phyloP scores from a whole-genome alignment of 2,113 vertebrate genomes.

The Macrotis lagotis region DNA sequence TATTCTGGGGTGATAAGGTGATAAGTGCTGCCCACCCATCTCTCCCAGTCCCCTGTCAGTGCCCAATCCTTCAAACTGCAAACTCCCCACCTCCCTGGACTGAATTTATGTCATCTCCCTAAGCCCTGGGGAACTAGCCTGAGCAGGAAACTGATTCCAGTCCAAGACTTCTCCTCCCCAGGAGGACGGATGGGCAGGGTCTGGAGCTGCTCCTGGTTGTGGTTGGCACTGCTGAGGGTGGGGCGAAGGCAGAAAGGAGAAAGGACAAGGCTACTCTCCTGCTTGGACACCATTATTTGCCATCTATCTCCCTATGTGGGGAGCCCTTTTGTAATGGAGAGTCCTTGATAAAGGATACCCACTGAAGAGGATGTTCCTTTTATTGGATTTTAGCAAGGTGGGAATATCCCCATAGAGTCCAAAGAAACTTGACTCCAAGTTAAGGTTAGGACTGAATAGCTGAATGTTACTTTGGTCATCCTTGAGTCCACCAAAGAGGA shows the following conservation, averaged over 20 bases:
- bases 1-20: too few relatives aligned
- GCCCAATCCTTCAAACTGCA: slow-evolving; percentile 43
- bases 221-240: slow-evolving; percentile 3
- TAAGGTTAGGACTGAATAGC: slow-evolving; percentile 68
- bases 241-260: not conserved
- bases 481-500: slow-evolving; percentile 64
- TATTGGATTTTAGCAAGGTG: slow-evolving; percentile 59
- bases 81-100: too few relatives aligned
- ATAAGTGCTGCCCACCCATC: too few relatives aligned
- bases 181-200: too few relatives aligned
- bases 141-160: slow-evolving; percentile 18
- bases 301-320: slow-evolving; percentile 32
- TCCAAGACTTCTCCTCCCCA: not conserved
- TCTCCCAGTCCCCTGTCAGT: too few relatives aligned
- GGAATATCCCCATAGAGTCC: slow-evolving; percentile 64
- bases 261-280: slow-evolving; percentile 51
- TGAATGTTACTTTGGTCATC: slow-evolving; percentile 60
- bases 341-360: slow-evolving; percentile 54
- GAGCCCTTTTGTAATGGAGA: slow-evolving; percentile 53
- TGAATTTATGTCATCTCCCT: too few relatives aligned
- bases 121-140: slow-evolving; percentile 15
- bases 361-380: slow-evolving; percentile 70
- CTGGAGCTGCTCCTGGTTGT: slow-evolving; percentile 7
- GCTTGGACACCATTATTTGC: slow-evolving; percentile 17
- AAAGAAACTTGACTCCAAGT: too few relatives aligned